Base-by-base conservation (phyloP, 2,797 vertebrate genomes). In the Macroramphosus scolopax region DNA sequence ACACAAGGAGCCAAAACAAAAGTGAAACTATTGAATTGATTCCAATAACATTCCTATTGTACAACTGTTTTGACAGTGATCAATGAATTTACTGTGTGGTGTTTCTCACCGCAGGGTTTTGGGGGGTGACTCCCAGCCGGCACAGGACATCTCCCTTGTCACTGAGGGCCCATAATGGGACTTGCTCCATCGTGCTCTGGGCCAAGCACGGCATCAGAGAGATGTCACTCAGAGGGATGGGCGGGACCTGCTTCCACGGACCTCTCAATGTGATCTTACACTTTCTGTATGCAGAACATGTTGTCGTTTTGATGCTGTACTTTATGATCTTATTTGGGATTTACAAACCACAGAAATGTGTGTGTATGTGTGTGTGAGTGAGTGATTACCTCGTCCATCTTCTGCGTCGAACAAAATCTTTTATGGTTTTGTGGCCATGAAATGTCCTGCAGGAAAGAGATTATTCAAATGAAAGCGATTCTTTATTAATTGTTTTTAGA, bases 341-440 rank as follows among this genome's bases (percentile, higher is more conserved):
- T n/a, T 16, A n/a, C 5, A 46, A 51, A 40, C 7, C 0, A 10
- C n/a, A 46, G 16, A n/a, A 1, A 25, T 14, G 10, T 2, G 3
- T 8, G 42, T 57, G 56, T 11, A n/a, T n/a, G n/a, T n/a, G n/a
- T n/a, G n/a, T n/a, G n/a, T n/a, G n/a, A n/a, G n/a, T n/a, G n/a
- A n/a, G n/a, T n/a, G n/a, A n/a, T n/a, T 89, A 98, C 96, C 97
- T 98, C 72, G 92, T 91, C 96, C 96, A 99, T 60, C 95, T 92
- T 72, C 95, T 90, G 69, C 96, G 91, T 55, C 97, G 89, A 12
- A 98, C 96, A 72, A 99, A 99, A 80, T 98, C 97, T 80, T 95
- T 98, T 77, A 98, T 89, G 17, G 94, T 98, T 89, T 98, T 99
- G 82, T 95, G 85, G 20, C 95, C 90, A 0, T 98, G 95, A 82